Percentiles rank a stretch among this genome's conserved stretches.
phyloP scores from a whole-genome alignment of 1,140 invertebrate genomes.

The Physella acuta region DNA sequence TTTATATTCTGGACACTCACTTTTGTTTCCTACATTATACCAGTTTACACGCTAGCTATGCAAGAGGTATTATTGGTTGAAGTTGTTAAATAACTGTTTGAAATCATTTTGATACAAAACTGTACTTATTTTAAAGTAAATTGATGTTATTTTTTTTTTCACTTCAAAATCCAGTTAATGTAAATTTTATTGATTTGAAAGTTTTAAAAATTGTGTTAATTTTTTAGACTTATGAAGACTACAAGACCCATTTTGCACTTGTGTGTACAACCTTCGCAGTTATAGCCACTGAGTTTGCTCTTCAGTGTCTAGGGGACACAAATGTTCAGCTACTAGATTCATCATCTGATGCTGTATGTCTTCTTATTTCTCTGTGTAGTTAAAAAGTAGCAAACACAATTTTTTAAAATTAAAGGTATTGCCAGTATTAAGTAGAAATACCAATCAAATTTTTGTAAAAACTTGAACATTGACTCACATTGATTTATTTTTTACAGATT shows the following conservation, averaged over 20 bases:
- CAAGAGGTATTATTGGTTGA: too few relatives aligned
- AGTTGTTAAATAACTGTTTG: too few relatives aligned
- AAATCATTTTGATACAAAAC: too few relatives aligned
- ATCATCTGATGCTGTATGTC: not conserved
- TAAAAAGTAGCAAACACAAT: too few relatives aligned
- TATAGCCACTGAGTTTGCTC: constrained; percentile 7
- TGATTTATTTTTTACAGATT: constrained; percentile 65
- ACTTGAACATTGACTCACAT: too few relatives aligned
- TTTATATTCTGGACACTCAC: constrained; percentile 39
- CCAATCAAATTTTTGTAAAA: too few relatives aligned
- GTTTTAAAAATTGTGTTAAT: not conserved
- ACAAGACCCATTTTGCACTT: constrained; percentile 6
- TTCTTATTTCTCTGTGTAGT: not conserved
- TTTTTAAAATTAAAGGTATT: too few relatives aligned
- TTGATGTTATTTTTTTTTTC: too few relatives aligned
- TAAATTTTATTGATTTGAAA: too few relatives aligned
- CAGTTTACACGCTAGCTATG: constrained; percentile 40
- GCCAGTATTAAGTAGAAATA: too few relatives aligned
- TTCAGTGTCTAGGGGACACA: constrained; percentile 12
- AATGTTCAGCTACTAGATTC: constrained; percentile 6
- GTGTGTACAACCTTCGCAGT: not conserved
- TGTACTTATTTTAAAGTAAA: too few relatives aligned
- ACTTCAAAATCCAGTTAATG: too few relatives aligned
- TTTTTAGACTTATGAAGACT: not conserved
- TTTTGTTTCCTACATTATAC: constrained; percentile 30